A percentile compares a stretch with the other conserved stretches of the same genome.
Conservation (phyloP, 2,113 vertebrate species). For the Sander vitreus region DNA sequence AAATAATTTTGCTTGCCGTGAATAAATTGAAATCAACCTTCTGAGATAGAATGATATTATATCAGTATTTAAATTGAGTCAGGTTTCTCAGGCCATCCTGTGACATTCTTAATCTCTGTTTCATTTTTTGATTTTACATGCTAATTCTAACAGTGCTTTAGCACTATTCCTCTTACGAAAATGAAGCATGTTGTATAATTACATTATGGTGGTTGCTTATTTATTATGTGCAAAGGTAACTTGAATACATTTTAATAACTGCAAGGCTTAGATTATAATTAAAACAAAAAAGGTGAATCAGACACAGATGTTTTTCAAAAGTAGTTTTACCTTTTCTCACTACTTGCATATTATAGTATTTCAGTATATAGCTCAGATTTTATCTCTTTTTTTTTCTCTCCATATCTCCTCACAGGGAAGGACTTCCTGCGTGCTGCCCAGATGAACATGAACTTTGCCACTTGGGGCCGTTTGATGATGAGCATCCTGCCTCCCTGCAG, state of each 20-base stretch:
- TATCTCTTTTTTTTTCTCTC: background rate
- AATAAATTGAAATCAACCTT: too few relatives aligned
- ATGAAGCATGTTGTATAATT: too few relatives aligned
- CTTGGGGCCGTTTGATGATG: conserved; percentile 97
- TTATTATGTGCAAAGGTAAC: too few relatives aligned
- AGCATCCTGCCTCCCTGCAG: conserved; percentile 93
- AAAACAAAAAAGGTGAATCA: background rate
- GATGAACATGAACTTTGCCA: conserved; percentile 97
- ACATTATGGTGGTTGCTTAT: background rate
- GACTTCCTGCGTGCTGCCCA: conserved; percentile 94
- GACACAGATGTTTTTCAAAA: background rate
- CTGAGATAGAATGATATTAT: too few relatives aligned
- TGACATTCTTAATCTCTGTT: too few relatives aligned
- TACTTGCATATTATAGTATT: background rate
- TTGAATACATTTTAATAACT: background rate
- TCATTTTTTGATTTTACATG: too few relatives aligned
- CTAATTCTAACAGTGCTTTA: too few relatives aligned
- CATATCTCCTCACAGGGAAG: conserved; percentile 85
- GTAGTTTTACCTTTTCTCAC: background rate
- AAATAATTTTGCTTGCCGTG: too few relatives aligned
- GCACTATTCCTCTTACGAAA: too few relatives aligned
- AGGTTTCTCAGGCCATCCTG: too few relatives aligned
- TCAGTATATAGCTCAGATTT: background rate
- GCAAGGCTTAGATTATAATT: background rate
- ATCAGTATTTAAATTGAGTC: too few relatives aligned